Percentiles rank a stretch among this genome's conserved stretches.
phyloP scores from a whole-genome alignment of 2,113 vertebrate species.

The Nestor notabilis region DNA sequence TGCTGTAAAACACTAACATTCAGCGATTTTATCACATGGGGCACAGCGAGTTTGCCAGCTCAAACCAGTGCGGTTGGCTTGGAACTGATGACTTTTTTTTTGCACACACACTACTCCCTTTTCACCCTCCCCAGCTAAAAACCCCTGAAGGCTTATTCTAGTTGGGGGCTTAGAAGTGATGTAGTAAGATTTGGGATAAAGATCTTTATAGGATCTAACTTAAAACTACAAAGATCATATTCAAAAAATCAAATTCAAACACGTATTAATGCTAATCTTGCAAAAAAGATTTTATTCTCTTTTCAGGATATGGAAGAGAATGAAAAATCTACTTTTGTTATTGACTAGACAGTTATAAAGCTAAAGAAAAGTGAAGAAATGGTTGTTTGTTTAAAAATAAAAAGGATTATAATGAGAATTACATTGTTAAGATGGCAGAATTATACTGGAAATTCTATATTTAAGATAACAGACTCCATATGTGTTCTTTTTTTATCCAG shows the following conservation, averaged over 20 bases:
- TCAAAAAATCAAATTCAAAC: not conserved
- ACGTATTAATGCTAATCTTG: not conserved
- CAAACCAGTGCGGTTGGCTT: not conserved
- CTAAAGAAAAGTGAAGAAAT: not conserved
- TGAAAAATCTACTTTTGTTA: not conserved
- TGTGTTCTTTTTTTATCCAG: not conserved
- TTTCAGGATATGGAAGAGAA: not conserved
- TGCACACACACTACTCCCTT: not conserved
- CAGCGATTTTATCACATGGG: not conserved
- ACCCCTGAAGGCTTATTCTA: not conserved
- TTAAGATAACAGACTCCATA: not conserved
- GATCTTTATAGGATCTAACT: not conserved
- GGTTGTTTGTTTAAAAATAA: not conserved
- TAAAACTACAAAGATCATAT: not conserved
- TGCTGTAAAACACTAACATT: not conserved
- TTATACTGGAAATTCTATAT: not conserved
- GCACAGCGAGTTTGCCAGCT: accelerated
- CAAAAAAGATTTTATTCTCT: not conserved
- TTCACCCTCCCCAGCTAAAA: not conserved
- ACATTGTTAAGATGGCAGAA: not conserved
- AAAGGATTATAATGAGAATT: not conserved
- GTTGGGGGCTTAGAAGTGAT: not conserved
- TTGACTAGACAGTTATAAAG: not conserved
- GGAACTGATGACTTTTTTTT: not conserved
- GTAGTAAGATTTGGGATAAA: not conserved